phyloP scores from a whole-genome alignment of 2,888 invertebrate species.

The Drepanosiphum platanoidis region DNA sequence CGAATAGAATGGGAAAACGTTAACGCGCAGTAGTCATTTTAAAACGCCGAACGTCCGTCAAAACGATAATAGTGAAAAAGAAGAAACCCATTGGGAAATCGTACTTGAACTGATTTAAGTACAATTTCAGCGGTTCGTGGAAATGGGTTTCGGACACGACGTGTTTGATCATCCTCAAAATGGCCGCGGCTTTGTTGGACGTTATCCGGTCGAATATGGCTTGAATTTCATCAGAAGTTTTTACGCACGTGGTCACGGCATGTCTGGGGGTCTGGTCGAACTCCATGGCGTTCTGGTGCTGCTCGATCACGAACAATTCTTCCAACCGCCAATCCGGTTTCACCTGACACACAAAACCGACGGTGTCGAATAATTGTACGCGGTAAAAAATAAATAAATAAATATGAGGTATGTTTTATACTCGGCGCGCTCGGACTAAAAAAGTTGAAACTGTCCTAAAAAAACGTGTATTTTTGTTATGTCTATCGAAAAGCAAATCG shows the following conservation, averaged over 20 bases:
- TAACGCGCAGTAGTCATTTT: too few relatives aligned
- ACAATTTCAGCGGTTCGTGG: constrained; percentile 70
- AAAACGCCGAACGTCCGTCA: too few relatives aligned
- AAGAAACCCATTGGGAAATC: not conserved
- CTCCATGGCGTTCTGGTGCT: constrained; percentile 68
- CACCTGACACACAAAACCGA: constrained; percentile 60
- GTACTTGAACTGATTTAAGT: constrained; percentile 66
- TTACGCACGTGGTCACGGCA: constrained; percentile 72
- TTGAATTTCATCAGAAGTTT: constrained; percentile 72
- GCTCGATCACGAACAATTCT: constrained; percentile 67
- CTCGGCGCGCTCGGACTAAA: too few relatives aligned
- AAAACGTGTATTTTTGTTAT: too few relatives aligned
- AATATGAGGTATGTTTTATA: too few relatives aligned
- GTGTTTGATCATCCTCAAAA: constrained; percentile 78
- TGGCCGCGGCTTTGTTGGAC: constrained; percentile 75
- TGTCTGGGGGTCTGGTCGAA: constrained; percentile 71
- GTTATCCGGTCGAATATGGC: constrained; percentile 75
- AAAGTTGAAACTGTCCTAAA: too few relatives aligned
- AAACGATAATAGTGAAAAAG: not conserved
- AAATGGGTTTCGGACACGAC: constrained; percentile 71
- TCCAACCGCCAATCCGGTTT: constrained; percentile 64
- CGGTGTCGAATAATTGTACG: not conserved
- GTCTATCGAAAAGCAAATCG: too few relatives aligned
- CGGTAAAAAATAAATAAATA: too few relatives aligned
- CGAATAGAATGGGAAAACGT: not conserved